Evolutionary conservation across 1,140 invertebrate species (phyloP), one percentile per base, ranked within the genome.

Genomic region (Chironomus striatipennis): DNA sequence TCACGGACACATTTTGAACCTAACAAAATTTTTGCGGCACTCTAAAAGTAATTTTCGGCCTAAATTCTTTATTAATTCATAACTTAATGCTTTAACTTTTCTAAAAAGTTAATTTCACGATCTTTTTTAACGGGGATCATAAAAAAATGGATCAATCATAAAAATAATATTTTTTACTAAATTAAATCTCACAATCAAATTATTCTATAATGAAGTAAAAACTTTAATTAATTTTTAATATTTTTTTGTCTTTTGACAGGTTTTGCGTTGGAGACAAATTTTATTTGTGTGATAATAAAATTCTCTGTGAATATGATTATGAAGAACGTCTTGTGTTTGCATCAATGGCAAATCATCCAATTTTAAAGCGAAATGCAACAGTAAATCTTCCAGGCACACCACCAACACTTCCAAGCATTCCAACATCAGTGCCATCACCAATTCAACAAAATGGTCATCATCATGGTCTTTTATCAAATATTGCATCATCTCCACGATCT

Each of bases 251-350:
- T 43, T 75, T 21, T 76, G 76, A 78, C 75, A 98, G 96, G 85
- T 98, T 98, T 85, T 98, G 96, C 83, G 95, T 98, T 42, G 96
- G 96, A 43, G 96, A 98, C 84, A 88, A 93, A 75, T 98, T 97
- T 84, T 98, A 97, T 84, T 84, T 98, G 77, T 96, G 94, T 85
- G 95, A 98, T 81, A 98, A 98, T 84, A 97, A 97, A 86, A 97
- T 98, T 77, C 88, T 98, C 15, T 98, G 96, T 85, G 95, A 98
- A 83, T 97, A 96, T 82, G 96, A 98, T 83, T 98, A 98, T 82
- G 95, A 97, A 81, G 95, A 97, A 83, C 86, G 94, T 76, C 85
- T 95, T 82, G 91, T 95, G 65, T 95, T 95, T 82, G 93, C 93
- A 64, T 94, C 92, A 80, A 94, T 96, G 91, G 91, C 93, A 42